Percentiles rank a stretch among this genome's conserved stretches.
Conservation (phyloP, 2,113 vertebrate species). For the Dendropsophus ebraccatus region DNA sequence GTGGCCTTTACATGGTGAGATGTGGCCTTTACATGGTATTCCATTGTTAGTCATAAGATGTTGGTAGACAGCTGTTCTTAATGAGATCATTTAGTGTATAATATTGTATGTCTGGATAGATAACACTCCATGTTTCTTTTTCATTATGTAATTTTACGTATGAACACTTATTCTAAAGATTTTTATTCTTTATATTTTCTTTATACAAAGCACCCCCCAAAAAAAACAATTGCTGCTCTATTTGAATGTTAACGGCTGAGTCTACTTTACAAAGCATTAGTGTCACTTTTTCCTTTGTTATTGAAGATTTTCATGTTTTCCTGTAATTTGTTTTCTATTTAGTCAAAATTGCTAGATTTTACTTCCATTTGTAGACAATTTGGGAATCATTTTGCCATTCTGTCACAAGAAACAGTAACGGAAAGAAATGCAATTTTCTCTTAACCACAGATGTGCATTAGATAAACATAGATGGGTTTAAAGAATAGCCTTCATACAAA, state of each 20-base stretch:
- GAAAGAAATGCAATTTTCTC: conserved; percentile 27
- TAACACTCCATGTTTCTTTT: neutral
- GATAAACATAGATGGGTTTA: neutral
- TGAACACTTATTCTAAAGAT: neutral
- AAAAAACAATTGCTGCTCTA: neutral
- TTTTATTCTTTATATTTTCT: neutral
- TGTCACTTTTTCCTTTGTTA: conserved; percentile 2
- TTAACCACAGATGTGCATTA: neutral
- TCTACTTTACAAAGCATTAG: neutral
- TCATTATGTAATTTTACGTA: neutral
- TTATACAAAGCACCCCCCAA: neutral
- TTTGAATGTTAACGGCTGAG: neutral
- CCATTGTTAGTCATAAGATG: too few species aligned
- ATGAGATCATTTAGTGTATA: too few species aligned
- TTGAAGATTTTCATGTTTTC: neutral
- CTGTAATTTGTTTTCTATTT: conserved; percentile 15
- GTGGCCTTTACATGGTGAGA: too few species aligned
- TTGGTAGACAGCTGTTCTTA: too few species aligned
- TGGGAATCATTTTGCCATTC: conserved; percentile 38
- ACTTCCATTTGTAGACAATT: conserved; percentile 41
- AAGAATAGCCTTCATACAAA: neutral
- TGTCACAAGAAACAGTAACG: conserved; percentile 13
- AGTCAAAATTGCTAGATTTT: conserved; percentile 26
- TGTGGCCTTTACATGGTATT: too few species aligned
- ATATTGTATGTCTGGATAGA: neutral